phyloP scores from a whole-genome alignment of 2,797 vertebrate species.

The Mormyrops boulengeri region DNA sequence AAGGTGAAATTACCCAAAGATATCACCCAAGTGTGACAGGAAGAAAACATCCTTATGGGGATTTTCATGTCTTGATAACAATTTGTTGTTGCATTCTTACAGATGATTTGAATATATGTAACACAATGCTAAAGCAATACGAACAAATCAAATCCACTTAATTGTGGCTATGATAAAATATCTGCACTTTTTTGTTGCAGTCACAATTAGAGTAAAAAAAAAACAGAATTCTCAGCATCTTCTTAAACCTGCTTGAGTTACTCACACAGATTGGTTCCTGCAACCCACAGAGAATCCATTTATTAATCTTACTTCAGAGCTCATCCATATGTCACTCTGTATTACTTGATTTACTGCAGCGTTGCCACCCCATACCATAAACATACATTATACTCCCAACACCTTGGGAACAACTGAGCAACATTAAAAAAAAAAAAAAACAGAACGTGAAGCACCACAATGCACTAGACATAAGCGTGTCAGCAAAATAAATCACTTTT shows the following conservation, averaged over 20 bases:
- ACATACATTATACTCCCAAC: neutral
- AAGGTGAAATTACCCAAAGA: neutral
- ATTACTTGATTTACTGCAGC: slow-evolving; percentile 37
- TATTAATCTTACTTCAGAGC: slow-evolving; percentile 67
- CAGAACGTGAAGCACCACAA: neutral
- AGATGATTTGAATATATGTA: neutral
- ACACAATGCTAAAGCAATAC: neutral
- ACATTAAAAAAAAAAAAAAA: neutral
- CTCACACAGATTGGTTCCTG: slow-evolving; percentile 54
- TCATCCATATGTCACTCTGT: slow-evolving; percentile 62
- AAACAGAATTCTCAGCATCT: neutral
- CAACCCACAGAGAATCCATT: slow-evolving; percentile 58
- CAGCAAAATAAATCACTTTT: neutral
- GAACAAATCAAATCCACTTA: neutral
- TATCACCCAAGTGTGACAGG: neutral
- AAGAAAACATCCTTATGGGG: neutral
- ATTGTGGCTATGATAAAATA: neutral
- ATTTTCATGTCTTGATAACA: neutral
- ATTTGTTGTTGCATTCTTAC: neutral
- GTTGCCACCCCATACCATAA: neutral
- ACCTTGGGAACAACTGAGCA: neutral
- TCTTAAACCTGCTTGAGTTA: neutral
- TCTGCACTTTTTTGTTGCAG: neutral
- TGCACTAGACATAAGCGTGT: neutral
- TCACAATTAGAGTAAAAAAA: neutral